Percentiles rank a stretch among this genome's conserved stretches.
These are phyloP conservation scores for Ellobius talpinus DNA, from an alignment of 2,113 vertebrate genomes.

Conservation along the genomic window DNA sequence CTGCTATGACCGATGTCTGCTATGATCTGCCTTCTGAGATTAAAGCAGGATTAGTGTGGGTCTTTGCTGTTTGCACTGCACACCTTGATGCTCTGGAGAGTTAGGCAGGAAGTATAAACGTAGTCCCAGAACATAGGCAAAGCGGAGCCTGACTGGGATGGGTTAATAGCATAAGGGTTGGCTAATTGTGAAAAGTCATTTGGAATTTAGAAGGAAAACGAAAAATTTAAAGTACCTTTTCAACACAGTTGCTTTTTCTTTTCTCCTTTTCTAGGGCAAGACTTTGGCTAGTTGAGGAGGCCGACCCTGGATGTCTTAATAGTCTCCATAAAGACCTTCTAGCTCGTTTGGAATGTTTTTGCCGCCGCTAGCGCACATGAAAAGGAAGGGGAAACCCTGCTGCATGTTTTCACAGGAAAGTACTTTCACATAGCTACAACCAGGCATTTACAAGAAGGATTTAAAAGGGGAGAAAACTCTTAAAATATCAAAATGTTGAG, in stretches of 20 bases:
- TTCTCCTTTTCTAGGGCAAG: slow-evolving; percentile 34
- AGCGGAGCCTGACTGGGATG: neutral
- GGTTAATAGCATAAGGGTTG: slow-evolving; percentile 2
- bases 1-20: slow-evolving; percentile 59
- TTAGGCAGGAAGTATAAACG: neutral
- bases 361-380: slow-evolving; percentile 49
- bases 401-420: slow-evolving; percentile 67
- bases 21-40: slow-evolving; percentile 53
- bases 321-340: slow-evolving; percentile 59
- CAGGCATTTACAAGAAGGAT: slow-evolving; percentile 49
- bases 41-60: slow-evolving; percentile 62
- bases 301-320: slow-evolving; percentile 55
- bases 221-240: slow-evolving; percentile 23
- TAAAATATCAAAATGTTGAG: slow-evolving; percentile 71
- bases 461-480: slow-evolving; percentile 53
- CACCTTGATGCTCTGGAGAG: slow-evolving; percentile 27
- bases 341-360: slow-evolving; percentile 58
- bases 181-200: slow-evolving; percentile 52
- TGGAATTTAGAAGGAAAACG: slow-evolving; percentile 37
- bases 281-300: slow-evolving; percentile 51
- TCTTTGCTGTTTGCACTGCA: slow-evolving; percentile 46
- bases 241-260: slow-evolving; percentile 24
- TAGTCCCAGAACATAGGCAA: slow-evolving; percentile 12
- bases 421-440: slow-evolving; percentile 41
- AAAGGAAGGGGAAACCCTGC: slow-evolving; percentile 58